Evolutionary conservation across 2,113 vertebrate genomes (phyloP).

Genomic region (Hypanus sabinus): DNA sequence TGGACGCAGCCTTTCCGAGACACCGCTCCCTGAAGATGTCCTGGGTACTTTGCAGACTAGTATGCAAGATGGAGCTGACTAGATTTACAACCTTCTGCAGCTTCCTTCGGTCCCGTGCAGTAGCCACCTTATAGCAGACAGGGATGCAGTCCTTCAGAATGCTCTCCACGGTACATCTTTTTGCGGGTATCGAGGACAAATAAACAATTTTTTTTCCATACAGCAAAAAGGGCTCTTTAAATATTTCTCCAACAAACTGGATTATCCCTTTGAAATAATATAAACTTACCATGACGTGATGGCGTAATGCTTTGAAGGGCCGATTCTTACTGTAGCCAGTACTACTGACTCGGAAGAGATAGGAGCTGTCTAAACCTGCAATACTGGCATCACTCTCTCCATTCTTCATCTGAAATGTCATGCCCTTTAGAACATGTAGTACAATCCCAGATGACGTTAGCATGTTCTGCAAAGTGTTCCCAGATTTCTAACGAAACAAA

Average conservation of each 20-base stretch:
- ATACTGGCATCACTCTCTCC: neutral
- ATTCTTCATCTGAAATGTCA: neutral
- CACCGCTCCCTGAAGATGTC: no score
- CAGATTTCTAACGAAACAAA: neutral
- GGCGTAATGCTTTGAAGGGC: neutral
- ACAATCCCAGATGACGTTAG: neutral
- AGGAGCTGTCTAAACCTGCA: neutral
- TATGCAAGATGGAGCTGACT: no score
- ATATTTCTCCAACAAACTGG: neutral
- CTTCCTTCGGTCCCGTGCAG: no score
- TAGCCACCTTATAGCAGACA: no score
- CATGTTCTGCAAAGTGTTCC: neutral
- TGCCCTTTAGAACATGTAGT: neutral
- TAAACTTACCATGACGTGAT: slow-evolving; percentile 5
- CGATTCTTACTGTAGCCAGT: neutral
- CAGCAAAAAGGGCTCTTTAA: neutral
- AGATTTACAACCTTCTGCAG: no score
- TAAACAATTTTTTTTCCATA: neutral
- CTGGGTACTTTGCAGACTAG: no score
- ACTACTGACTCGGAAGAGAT: neutral
- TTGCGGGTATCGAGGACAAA: neutral
- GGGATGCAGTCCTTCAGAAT: no score
- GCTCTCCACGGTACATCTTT: no score
- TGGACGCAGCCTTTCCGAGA: no score
- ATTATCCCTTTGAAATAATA: neutral